Percentiles rank a stretch among this genome's conserved stretches.
Conservation (phyloP, 2,888 invertebrate species). For the Apamea sordens region DNA sequence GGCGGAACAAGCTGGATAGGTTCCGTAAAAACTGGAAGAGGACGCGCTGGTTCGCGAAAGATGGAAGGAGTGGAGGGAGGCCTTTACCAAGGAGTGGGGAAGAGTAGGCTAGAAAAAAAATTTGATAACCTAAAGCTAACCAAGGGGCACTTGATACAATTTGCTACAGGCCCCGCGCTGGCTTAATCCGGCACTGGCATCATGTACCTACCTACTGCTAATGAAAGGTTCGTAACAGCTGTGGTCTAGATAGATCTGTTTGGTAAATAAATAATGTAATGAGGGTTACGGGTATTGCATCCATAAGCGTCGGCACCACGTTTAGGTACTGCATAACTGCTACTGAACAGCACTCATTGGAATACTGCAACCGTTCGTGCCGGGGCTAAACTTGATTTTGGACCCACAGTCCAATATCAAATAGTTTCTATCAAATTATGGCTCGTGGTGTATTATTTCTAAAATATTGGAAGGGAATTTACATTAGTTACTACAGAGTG, state of each 20-base stretch:
- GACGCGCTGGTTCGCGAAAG: too few species aligned
- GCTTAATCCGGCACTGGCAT: too few species aligned
- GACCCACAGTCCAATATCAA: background rate
- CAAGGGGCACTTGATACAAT: too few species aligned
- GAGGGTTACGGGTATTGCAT: background rate
- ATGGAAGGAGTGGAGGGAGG: too few species aligned
- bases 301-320: background rate
- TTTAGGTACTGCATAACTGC: background rate
- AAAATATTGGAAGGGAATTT: background rate
- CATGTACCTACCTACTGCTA: background rate
- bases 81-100: too few species aligned
- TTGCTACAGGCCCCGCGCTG: too few species aligned
- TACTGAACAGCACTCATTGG: background rate
- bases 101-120: too few species aligned
- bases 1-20: too few species aligned
- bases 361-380: background rate
- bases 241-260: background rate
- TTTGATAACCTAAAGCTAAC: too few species aligned
- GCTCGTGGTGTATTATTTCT: background rate
- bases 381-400: background rate
- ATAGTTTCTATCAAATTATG: background rate
- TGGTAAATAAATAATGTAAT: background rate
- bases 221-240: background rate
- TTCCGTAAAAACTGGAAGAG: too few species aligned
- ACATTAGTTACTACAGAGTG: background rate